phyloP scores from a whole-genome alignment of 1,140 invertebrate species.

The Drosophila hydei region DNA sequence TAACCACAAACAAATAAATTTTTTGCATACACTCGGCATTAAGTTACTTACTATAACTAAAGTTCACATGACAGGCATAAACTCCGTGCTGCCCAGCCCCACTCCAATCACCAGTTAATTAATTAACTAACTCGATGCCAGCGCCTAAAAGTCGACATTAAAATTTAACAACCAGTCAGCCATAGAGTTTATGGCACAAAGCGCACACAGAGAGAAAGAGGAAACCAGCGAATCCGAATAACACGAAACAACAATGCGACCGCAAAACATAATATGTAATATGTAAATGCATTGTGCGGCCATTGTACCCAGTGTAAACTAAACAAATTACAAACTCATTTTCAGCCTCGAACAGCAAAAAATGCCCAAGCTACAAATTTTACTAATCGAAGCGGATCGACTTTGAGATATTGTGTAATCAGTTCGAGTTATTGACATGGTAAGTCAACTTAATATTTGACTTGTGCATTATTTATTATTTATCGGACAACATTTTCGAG shows the following conservation, averaged over 20 bases:
- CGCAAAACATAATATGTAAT: slow-evolving; percentile 65
- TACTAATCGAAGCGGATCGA: neutral
- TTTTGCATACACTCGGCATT: neutral
- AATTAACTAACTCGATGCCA: slow-evolving; percentile 45
- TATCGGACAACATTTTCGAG: too few species aligned
- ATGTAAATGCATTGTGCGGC: slow-evolving; percentile 63
- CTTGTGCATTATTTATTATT: too few species aligned
- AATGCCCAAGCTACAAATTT: neutral
- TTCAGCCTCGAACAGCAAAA: slow-evolving; percentile 39
- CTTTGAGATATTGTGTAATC: slow-evolving; percentile 10
- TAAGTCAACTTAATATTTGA: too few species aligned
- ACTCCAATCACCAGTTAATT: slow-evolving; percentile 43
- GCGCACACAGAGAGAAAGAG: slow-evolving; percentile 1
- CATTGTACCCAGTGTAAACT: slow-evolving; percentile 59
- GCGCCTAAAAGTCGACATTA: slow-evolving; percentile 66
- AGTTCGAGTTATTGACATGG: too few species aligned
- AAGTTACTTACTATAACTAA: neutral
- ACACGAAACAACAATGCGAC: slow-evolving; percentile 45
- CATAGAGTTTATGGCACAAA: slow-evolving; percentile 24
- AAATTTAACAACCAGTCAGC: slow-evolving; percentile 43
- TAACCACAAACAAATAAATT: slow-evolving; percentile 3
- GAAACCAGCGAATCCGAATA: slow-evolving; percentile 22
- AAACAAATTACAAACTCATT: slow-evolving; percentile 76
- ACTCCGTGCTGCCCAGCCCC: neutral
- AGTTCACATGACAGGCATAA: slow-evolving; percentile 8